phyloP scores from a whole-genome alignment of 2,888 invertebrate genomes.

The Patella caerulea region DNA sequence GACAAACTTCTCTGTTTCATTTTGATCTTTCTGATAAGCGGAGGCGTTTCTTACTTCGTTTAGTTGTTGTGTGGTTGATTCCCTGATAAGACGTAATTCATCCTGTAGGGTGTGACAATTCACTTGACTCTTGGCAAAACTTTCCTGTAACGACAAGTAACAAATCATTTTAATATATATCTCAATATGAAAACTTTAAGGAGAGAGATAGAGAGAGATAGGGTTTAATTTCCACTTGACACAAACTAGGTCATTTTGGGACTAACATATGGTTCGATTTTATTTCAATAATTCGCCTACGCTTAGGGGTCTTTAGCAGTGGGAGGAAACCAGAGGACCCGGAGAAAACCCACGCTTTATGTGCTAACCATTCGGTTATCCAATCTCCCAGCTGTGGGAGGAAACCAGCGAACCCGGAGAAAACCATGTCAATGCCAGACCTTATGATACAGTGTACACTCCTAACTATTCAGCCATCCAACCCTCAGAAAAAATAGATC shows the following conservation, averaged over 20 bases:
- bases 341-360: too few species aligned
- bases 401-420: too few species aligned
- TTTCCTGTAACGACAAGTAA: conserved; percentile 37
- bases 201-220: too few species aligned
- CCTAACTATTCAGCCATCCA: conserved; percentile 17
- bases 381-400: too few species aligned
- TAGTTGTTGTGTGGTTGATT: conserved; percentile 42
- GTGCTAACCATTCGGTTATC: too few species aligned
- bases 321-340: too few species aligned
- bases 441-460: conserved; percentile 23
- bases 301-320: too few species aligned
- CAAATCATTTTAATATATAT: not conserved
- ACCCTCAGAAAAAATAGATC: not conserved
- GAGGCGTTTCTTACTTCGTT: conserved; percentile 52
- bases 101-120: conserved; percentile 46
- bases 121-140: conserved; percentile 37
- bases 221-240: too few species aligned
- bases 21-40: conserved; percentile 49
- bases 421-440: conserved; percentile 8
- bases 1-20: conserved; percentile 55
- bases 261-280: too few species aligned
- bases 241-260: too few species aligned
- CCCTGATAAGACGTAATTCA: conserved; percentile 46
- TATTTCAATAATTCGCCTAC: too few species aligned
- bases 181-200: too few species aligned